Conservation (phyloP, 1,140 invertebrate genomes). For the Eueides isabella region DNA sequence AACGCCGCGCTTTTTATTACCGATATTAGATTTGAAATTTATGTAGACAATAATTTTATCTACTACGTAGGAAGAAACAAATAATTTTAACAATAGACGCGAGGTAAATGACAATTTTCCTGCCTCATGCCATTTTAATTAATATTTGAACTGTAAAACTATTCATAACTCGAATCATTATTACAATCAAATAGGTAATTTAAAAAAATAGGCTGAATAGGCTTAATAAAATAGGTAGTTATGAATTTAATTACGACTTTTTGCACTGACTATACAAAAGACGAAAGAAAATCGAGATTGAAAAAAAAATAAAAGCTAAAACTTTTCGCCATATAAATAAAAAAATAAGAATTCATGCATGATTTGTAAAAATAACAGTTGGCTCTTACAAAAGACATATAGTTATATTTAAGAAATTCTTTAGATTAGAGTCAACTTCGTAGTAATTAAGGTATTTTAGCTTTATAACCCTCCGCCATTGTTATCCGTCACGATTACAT, state of each 20-base stretch:
- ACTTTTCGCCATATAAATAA: not conserved
- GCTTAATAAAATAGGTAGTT: too few relatives aligned
- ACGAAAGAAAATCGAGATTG: not conserved
- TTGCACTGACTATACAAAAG: not conserved
- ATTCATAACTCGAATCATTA: too few relatives aligned
- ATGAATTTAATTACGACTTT: too few relatives aligned
- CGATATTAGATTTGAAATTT: not conserved
- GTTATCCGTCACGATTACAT: constrained; percentile 58
- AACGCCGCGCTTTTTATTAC: too few relatives aligned
- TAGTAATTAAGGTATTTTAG: constrained; percentile 56
- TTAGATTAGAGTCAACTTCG: constrained; percentile 30
- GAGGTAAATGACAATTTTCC: too few relatives aligned
- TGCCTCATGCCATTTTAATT: too few relatives aligned
- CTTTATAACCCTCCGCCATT: constrained; percentile 52
- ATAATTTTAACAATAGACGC: too few relatives aligned
- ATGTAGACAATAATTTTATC: not conserved
- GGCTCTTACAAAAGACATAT: not conserved
- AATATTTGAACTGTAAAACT: too few relatives aligned
- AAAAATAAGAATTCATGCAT: not conserved
- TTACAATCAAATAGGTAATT: too few relatives aligned
- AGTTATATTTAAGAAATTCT: not conserved
- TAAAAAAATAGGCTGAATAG: too few relatives aligned
- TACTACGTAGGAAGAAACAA: too few relatives aligned
- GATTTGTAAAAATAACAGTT: not conserved
- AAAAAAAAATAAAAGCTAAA: not conserved